These are phyloP conservation scores for Sebastes goodei DNA, from an alignment of 2,797 vertebrate species.

Conservation along the genomic window DNA sequence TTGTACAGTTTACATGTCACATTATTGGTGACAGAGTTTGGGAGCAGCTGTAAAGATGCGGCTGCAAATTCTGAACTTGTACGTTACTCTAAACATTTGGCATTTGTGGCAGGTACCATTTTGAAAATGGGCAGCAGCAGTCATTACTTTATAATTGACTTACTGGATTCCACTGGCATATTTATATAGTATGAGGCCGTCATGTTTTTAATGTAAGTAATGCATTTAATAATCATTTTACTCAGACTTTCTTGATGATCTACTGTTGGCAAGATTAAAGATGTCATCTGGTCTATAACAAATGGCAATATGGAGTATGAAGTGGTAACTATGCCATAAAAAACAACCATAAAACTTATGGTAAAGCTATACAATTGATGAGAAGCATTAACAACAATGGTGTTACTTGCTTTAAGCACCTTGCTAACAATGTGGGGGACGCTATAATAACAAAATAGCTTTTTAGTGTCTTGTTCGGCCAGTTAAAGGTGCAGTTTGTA, in stretches of 20 bases:
- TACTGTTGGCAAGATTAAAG: neutral
- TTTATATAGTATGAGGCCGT: conserved; percentile 26
- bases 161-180: conserved; percentile 23
- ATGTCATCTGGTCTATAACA: neutral
- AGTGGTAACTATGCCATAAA: neutral
- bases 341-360: neutral
- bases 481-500: too few species aligned
- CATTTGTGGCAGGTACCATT: neutral
- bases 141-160: conserved; percentile 3
- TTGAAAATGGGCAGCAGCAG: too few species aligned
- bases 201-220: conserved; percentile 17
- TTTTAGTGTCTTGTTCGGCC: neutral
- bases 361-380: neutral
- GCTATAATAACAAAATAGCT: neutral
- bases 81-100: too few species aligned
- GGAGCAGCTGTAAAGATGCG: neutral
- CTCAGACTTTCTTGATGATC: neutral
- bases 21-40: neutral
- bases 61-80: neutral
- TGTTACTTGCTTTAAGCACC: neutral
- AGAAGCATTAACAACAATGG: neutral
- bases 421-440: neutral
- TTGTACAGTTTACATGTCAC: conserved; percentile 8
- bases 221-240: neutral
- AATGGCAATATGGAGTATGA: neutral